These are phyloP conservation scores for Dromiciops gliroides DNA, from an alignment of 2,113 vertebrate genomes.

Conservation along the genomic window DNA sequence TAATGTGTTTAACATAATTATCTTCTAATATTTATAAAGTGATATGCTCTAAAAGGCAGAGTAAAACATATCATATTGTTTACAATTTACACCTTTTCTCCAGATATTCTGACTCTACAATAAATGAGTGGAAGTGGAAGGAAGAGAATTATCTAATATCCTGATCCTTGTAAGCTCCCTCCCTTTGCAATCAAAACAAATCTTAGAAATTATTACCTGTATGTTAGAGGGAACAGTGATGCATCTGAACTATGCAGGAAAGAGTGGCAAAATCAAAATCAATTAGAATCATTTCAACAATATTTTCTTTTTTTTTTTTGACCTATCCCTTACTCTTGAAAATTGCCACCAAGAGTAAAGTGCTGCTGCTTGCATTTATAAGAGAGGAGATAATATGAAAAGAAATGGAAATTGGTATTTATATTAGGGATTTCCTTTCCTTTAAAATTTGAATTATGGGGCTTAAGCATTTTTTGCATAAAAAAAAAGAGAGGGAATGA, in stretches of 20 bases:
- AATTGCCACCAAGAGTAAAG: not conserved
- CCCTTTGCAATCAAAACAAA: not conserved
- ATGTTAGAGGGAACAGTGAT: not conserved
- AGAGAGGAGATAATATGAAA: conserved; percentile 9
- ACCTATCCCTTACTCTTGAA: not conserved
- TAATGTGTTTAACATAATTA: not conserved
- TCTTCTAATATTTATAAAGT: not conserved
- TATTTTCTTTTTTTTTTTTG: not conserved
- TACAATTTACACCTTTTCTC: not conserved
- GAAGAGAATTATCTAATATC: not conserved
- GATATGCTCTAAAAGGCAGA: not conserved
- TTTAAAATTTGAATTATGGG: not conserved
- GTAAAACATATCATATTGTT: not conserved
- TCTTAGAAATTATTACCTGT: not conserved
- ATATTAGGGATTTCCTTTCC: conserved; percentile 7
- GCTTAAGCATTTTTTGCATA: not conserved
- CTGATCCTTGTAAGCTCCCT: not conserved
- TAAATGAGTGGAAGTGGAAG: not conserved
- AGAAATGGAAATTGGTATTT: not conserved
- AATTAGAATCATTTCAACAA: not conserved
- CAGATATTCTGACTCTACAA: not conserved
- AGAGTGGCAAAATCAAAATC: not conserved
- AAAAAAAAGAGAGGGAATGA: not conserved
- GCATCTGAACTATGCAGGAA: not conserved
- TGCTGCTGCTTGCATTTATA: not conserved